Conservation (phyloP, 2,888 invertebrate genomes). For the Agrochola macilenta region DNA sequence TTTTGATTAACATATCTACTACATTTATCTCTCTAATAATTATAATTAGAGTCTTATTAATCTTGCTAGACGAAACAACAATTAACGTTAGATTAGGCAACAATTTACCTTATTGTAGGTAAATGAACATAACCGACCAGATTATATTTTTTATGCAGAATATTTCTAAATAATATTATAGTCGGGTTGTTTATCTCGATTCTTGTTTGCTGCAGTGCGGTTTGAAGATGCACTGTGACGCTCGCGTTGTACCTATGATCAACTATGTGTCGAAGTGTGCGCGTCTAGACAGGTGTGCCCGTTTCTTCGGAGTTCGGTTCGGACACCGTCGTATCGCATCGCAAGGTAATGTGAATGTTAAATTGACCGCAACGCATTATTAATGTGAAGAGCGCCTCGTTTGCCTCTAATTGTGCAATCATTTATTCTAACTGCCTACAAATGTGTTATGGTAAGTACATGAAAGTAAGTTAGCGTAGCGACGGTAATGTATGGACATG, state of each 20-base stretch:
- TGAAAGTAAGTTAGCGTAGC: constrained; percentile 70
- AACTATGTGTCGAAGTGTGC: constrained; percentile 65
- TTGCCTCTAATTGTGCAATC: constrained; percentile 75
- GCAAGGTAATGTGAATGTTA: constrained; percentile 75
- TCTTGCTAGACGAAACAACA: background rate
- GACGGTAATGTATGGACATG: constrained; percentile 47
- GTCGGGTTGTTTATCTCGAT: constrained; percentile 28
- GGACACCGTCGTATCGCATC: constrained; percentile 51
- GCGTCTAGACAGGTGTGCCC: constrained; percentile 72
- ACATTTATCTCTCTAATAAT: background rate
- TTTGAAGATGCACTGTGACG: constrained; percentile 69
- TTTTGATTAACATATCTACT: constrained; percentile 7
- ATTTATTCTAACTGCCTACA: constrained; percentile 73
- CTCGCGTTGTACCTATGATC: constrained; percentile 67
- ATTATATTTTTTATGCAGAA: constrained; percentile 6
- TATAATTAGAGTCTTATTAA: background rate
- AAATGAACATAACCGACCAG: constrained; percentile 3
- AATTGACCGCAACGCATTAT: constrained; percentile 80
- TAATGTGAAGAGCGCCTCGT: constrained; percentile 73
- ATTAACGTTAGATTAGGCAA: constrained; percentile 7
- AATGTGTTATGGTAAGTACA: constrained; percentile 67
- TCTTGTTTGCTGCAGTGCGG: constrained; percentile 48
- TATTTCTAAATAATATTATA: constrained; percentile 8
- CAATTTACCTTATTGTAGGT: background rate
- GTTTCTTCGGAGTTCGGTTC: constrained; percentile 66